phyloP scores from a whole-genome alignment of 2,797 vertebrate genomes.

The Chelonia mydas region DNA sequence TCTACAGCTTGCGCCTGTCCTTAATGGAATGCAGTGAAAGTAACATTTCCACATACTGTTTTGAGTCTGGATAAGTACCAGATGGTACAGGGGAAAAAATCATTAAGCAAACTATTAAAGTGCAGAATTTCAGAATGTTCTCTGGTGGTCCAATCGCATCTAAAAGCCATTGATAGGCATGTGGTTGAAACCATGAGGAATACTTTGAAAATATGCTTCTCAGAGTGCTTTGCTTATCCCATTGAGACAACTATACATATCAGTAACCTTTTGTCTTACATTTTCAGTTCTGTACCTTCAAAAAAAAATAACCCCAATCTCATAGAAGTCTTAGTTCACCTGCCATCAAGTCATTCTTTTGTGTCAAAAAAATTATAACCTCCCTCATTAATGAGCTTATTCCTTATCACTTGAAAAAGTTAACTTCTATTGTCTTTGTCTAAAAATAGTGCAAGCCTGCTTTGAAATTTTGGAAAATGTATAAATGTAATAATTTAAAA shows the following conservation, averaged over 20 bases:
- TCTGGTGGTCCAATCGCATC: rapidly evolving
- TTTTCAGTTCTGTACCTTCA: not conserved
- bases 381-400: not conserved
- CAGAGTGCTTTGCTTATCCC: not conserved
- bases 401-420: slow-evolving; percentile 27
- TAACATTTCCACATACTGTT: not conserved
- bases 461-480: slow-evolving; percentile 77
- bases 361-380: not conserved
- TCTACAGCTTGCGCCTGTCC: not conserved
- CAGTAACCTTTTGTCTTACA: not conserved
- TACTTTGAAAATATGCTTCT: not conserved
- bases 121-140: not conserved
- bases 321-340: not conserved
- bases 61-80: not conserved
- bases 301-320: not conserved
- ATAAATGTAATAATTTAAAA: slow-evolving; percentile 82
- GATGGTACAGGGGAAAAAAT: not conserved
- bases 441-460: slow-evolving; percentile 68
- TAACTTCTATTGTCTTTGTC: slow-evolving; percentile 69
- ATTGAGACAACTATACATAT: not conserved
- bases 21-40: not conserved
- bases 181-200: not conserved
- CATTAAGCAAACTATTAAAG: not conserved
- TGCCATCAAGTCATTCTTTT: not conserved
- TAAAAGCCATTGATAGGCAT: not conserved